Percentiles rank a stretch among this genome's conserved stretches.
Conservation (phyloP, 2,113 vertebrate genomes). For the Theropithecus gelada region DNA sequence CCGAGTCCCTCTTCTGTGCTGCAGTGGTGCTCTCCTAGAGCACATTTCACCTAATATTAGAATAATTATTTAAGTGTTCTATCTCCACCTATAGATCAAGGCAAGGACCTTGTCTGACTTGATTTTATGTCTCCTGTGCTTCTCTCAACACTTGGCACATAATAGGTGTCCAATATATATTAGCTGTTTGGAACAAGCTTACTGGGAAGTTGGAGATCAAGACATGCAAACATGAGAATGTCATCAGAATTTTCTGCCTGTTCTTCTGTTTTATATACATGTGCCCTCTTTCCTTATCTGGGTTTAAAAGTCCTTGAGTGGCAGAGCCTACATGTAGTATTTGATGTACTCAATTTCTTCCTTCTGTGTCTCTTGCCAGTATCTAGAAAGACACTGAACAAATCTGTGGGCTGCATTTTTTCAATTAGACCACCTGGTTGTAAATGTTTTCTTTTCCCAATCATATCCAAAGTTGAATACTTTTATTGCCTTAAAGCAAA, state of each 20-base stretch:
- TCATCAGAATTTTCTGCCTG: background rate
- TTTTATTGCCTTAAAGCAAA: slow-evolving; percentile 56
- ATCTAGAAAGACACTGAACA: background rate
- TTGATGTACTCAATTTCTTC: slow-evolving; percentile 9
- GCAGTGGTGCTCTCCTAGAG: background rate
- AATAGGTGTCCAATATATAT: background rate
- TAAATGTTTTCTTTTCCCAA: background rate
- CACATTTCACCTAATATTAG: background rate
- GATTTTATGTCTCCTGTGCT: background rate
- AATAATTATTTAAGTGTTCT: background rate
- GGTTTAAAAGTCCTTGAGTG: background rate
- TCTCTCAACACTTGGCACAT: background rate
- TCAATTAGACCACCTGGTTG: background rate
- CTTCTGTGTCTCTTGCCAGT: background rate
- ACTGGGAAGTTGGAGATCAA: background rate
- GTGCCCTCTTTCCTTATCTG: background rate
- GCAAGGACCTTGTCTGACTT: background rate
- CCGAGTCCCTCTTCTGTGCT: background rate
- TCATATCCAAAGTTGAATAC: background rate
- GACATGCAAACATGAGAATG: background rate
- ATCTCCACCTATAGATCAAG: background rate
- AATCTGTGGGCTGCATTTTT: background rate
- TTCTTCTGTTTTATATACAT: background rate
- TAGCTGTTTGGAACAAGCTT: background rate
- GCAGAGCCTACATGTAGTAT: background rate